A percentile compares a stretch with the other conserved stretches of the same genome.
These are phyloP conservation scores for Climacteris rufus DNA, from an alignment of 2,113 vertebrate genomes.

Conservation along the genomic window DNA sequence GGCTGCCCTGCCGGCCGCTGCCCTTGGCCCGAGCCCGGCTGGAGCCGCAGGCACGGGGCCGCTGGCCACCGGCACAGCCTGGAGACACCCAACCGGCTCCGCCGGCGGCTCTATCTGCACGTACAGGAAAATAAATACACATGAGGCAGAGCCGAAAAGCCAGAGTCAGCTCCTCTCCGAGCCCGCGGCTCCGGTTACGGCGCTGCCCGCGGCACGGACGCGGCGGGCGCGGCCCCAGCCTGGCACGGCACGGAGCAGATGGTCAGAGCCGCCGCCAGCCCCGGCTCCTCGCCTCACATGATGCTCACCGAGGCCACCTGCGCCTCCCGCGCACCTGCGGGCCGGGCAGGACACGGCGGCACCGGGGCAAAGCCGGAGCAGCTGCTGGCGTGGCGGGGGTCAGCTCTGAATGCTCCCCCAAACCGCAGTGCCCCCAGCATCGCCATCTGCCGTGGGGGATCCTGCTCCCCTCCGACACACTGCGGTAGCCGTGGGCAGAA, in stretches of 20 bases:
- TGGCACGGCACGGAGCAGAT: slow-evolving; percentile 55
- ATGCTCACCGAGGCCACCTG: slow-evolving; percentile 59
- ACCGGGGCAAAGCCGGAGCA: neutral
- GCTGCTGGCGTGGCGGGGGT: neutral
- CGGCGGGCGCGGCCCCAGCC: slow-evolving; percentile 1
- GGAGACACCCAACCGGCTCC: neutral
- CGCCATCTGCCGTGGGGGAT: neutral
- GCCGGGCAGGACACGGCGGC: neutral
- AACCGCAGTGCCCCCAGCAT: neutral
- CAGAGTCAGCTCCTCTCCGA: slow-evolving; percentile 29
- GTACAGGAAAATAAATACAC: neutral
- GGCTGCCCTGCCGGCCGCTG: neutral
- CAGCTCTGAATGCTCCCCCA: neutral
- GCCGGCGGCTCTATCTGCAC: neutral
- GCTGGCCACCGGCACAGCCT: neutral
- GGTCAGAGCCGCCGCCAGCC: slow-evolving; percentile 42
- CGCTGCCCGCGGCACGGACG: neutral
- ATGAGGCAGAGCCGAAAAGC: neutral
- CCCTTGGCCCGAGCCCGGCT: neutral
- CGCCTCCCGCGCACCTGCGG: slow-evolving; percentile 20
- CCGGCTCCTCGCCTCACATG: slow-evolving; percentile 20
- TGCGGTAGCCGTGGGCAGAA: neutral
- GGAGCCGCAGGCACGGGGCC: fast-evolving
- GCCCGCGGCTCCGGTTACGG: slow-evolving; percentile 27
- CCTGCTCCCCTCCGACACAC: fast-evolving